Evolutionary conservation across 1,140 invertebrate genomes (phyloP).

Genomic region (Tetragnatha versicolor): DNA sequence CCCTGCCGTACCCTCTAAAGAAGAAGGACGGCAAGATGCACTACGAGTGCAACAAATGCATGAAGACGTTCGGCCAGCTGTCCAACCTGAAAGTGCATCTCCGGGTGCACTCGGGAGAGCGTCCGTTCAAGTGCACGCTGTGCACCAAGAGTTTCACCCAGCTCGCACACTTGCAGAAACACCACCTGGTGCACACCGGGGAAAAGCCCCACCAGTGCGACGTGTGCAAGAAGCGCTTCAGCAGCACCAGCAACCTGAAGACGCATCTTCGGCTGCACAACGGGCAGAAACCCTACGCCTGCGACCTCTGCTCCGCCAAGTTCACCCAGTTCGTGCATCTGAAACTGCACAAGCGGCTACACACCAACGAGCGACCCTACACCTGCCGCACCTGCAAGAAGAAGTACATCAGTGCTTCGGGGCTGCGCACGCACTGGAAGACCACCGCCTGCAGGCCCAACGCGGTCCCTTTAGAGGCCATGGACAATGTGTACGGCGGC

Average conservation of each 20-base stretch:
- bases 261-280: slow-evolving; percentile 95
- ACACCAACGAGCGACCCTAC: slow-evolving; percentile 97
- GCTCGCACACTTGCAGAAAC: slow-evolving; percentile 95
- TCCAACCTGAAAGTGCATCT: slow-evolving; percentile 98
- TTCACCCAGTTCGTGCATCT: slow-evolving; percentile 99
- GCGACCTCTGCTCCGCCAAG: slow-evolving; percentile 94
- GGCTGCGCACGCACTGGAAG: slow-evolving; percentile 92
- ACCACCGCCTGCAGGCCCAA: slow-evolving; percentile 87
- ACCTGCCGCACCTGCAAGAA: slow-evolving; percentile 95
- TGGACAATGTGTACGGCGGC: slow-evolving; percentile 54
- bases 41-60: slow-evolving; percentile 98
- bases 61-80: slow-evolving; percentile 97
- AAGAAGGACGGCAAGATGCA: slow-evolving; percentile 99
- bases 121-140: slow-evolving; percentile 92
- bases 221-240: slow-evolving; percentile 97
- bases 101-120: slow-evolving; percentile 95
- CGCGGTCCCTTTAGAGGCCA: slow-evolving; percentile 57
- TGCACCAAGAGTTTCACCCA: slow-evolving; percentile 97
- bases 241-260: slow-evolving; percentile 97
- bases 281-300: slow-evolving; percentile 85
- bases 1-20: slow-evolving; percentile 92
- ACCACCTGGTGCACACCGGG: slow-evolving; percentile 97
- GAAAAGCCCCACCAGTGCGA: slow-evolving; percentile 98
- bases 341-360: slow-evolving; percentile 92
- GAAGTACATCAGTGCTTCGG: slow-evolving; percentile 97